Evolutionary conservation across 2,888 invertebrate species (phyloP).

Genomic region (Entomobrya proxima): DNA sequence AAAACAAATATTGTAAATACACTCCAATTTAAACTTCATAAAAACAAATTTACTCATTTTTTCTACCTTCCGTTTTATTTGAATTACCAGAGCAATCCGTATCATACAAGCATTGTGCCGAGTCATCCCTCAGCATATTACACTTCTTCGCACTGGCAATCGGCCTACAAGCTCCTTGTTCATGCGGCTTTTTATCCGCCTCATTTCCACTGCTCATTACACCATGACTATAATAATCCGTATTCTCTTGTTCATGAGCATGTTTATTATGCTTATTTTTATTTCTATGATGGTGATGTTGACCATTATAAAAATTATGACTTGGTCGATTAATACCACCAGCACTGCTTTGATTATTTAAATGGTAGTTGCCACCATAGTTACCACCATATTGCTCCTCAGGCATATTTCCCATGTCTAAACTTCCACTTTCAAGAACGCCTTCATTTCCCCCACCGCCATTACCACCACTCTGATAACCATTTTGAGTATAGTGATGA

Average conservation of each 20-base stretch:
- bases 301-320: neutral
- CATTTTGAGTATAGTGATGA: neutral
- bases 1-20: neutral
- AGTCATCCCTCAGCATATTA: neutral
- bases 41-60: neutral
- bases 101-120: slow-evolving; percentile 45
- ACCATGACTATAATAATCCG: neutral
- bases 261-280: too few species aligned
- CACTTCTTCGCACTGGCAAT: slow-evolving; percentile 33
- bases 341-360: too few species aligned
- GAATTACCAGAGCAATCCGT: slow-evolving; percentile 50
- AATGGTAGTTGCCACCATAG: neutral
- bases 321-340: too few species aligned
- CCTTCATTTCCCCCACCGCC: too few species aligned
- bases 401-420: neutral
- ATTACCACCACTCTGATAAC: too few species aligned
- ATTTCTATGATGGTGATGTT: neutral
- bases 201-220: neutral
- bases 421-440: neutral
- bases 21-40: neutral
- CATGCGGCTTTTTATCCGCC: neutral
- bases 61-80: neutral
- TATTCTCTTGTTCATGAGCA: neutral
- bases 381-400: too few species aligned
- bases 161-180: slow-evolving; percentile 38